Evolutionary conservation across 1,140 invertebrate species (phyloP).

Genomic region (Tetraneura akinire): DNA sequence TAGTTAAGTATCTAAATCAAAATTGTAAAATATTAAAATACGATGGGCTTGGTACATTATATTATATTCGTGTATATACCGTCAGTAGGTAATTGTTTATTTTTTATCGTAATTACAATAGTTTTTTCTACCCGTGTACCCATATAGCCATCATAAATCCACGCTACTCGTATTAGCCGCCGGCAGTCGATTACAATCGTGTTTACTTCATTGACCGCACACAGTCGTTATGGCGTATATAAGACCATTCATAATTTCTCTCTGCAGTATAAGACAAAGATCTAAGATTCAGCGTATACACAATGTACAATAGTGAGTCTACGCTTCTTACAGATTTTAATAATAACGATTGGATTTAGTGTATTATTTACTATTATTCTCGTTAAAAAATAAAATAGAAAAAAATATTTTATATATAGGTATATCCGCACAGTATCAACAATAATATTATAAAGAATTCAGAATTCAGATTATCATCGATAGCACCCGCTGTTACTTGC

Average conservation of each 20-base stretch:
- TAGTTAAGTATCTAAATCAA: neutral
- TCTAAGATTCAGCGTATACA: neutral
- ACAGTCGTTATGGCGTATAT: slow-evolving; percentile 23
- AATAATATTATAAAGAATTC: neutral
- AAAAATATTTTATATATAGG: neutral
- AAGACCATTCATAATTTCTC: slow-evolving; percentile 40
- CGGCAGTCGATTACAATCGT: slow-evolving; percentile 16
- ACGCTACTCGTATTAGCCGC: slow-evolving; percentile 18
- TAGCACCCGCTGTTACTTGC: neutral
- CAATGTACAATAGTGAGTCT: neutral
- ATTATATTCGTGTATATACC: too few relatives aligned
- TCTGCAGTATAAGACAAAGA: neutral
- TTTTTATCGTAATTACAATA: slow-evolving; percentile 27
- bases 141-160: slow-evolving; percentile 32
- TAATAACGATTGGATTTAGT: slow-evolving; percentile 1
- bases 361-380: neutral
- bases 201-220: slow-evolving; percentile 38
- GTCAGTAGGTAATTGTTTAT: slow-evolving; percentile 10
- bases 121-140: slow-evolving; percentile 7
- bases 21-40: neutral
- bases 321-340: neutral
- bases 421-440: neutral
- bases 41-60: neutral
- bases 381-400: neutral
- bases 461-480: neutral